Conservation (phyloP, 2,888 invertebrate species). For the Danaus chrysippus region DNA sequence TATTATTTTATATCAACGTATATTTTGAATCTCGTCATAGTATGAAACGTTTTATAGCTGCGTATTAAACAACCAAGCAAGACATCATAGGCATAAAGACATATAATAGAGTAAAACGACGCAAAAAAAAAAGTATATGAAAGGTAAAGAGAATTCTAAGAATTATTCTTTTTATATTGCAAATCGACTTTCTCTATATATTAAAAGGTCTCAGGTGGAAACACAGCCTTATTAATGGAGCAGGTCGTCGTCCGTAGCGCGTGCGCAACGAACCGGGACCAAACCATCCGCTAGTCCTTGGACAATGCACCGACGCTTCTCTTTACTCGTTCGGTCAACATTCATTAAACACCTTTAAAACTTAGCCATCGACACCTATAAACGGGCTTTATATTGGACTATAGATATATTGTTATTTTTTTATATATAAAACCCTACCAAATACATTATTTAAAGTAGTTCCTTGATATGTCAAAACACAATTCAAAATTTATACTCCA, state of each 20-base stretch:
- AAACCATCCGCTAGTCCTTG: constrained; percentile 51
- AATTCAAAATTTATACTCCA: neutral
- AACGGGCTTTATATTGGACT: neutral
- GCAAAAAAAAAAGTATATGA: too few species aligned
- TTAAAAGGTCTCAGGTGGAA: too few species aligned
- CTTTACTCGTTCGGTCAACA: constrained; percentile 14
- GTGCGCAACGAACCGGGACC: constrained; percentile 54
- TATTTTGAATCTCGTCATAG: neutral
- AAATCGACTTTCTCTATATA: too few species aligned
- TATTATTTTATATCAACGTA: neutral
- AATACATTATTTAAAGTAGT: too few species aligned
- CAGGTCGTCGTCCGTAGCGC: constrained; percentile 54
- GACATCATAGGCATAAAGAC: too few species aligned
- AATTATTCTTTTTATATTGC: too few species aligned
- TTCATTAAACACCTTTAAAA: constrained; percentile 11
- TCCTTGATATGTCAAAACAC: neutral
- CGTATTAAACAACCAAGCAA: neutral
- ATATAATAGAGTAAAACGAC: too few species aligned
- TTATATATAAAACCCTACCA: too few species aligned
- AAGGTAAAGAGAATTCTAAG: too few species aligned
- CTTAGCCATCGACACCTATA: neutral
- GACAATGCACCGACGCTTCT: constrained; percentile 52
- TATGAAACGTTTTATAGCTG: constrained; percentile 11
- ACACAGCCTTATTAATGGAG: constrained; percentile 18
- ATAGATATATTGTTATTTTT: neutral